Evolutionary conservation across 2,797 vertebrate species (phyloP).

Genomic region (Acanthornis magna): DNA sequence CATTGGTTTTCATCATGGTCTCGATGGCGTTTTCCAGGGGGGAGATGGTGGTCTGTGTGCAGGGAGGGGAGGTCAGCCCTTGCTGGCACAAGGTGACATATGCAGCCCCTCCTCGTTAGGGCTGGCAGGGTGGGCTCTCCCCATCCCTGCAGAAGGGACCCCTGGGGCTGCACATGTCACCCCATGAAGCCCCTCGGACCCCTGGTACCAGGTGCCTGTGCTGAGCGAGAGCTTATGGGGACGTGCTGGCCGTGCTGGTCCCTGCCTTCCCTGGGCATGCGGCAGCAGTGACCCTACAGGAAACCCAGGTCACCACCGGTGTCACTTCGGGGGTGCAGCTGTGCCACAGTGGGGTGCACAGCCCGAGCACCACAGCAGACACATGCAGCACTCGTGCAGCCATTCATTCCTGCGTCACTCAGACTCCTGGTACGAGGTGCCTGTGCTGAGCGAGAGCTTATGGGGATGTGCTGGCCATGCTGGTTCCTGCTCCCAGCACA

Average conservation of each 20-base stretch:
- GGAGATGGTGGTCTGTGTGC: constrained; percentile 27
- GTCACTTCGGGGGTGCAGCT: neutral
- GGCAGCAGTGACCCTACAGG: neutral
- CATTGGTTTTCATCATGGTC: constrained; percentile 60
- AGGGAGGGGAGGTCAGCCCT: neutral
- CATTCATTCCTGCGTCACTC: neutral
- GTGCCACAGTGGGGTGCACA: neutral
- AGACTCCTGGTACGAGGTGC: neutral
- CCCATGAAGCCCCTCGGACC: neutral
- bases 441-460: neutral
- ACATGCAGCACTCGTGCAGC: neutral
- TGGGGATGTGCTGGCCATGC: no score
- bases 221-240: neutral
- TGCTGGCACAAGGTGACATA: neutral
- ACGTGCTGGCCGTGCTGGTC: neutral
- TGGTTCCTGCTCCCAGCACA: neutral
- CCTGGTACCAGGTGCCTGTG: neutral
- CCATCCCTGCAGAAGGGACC: accelerated
- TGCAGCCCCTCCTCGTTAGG: accelerated
- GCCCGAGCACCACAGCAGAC: neutral
- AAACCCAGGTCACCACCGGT: no score
- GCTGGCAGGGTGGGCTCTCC: neutral
- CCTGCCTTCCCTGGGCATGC: no score
- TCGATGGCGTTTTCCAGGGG: constrained; percentile 61
- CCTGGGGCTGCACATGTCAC: neutral